Evolutionary conservation across 2,113 vertebrate genomes (phyloP), one percentile per base, ranked within the genome.

Genomic region (Crotalus viridis): DNA sequence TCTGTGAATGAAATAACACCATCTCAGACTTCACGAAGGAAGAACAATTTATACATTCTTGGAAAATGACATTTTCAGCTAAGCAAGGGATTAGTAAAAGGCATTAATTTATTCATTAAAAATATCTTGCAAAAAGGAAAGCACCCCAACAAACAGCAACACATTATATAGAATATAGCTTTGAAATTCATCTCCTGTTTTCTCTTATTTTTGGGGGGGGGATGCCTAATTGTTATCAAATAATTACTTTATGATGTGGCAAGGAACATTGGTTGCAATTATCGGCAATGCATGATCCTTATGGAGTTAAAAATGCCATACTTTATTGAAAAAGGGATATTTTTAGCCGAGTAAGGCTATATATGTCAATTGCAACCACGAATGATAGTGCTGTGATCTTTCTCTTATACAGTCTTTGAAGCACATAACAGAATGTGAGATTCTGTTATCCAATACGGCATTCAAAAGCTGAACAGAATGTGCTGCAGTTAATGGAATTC

Each of bases 81-180:
- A 96, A 94, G 93, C 46, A 90, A 90, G 90, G 91, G 61, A 96
- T 97, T 87, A 89, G 96, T 95, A 92, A 13, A 95, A 95, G 94
- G 91, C 89, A 95, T 97, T 97, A 96, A 21, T 95, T 95, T 94
- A 95, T 94, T 95, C 95, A 95, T 92, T 94, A 96, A 93, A 96
- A 94, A 93, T 92, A 91, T 86, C 95, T 95, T 92, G 69, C 15
- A 86, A 94, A 94, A 94, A 69, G 90, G 26, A 92, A 33, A 46
- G 0, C 26, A 24, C 48, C 26, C 12, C 46, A 64, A 19, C 10
- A 15, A 69, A n/a, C 5, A 33, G 10, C 3, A 48, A 10, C 26
- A 57, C 8, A 24, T 46, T 21, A 28, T 28, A 43, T 91, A 55
- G 93, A 92, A 94, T 95, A 89, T 96, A 95, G 52, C 90, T 43